Percentiles rank a stretch among this genome's conserved stretches.
These are phyloP conservation scores for Xanthia togata DNA, from an alignment of 2,888 invertebrate species.

Conservation along the genomic window DNA sequence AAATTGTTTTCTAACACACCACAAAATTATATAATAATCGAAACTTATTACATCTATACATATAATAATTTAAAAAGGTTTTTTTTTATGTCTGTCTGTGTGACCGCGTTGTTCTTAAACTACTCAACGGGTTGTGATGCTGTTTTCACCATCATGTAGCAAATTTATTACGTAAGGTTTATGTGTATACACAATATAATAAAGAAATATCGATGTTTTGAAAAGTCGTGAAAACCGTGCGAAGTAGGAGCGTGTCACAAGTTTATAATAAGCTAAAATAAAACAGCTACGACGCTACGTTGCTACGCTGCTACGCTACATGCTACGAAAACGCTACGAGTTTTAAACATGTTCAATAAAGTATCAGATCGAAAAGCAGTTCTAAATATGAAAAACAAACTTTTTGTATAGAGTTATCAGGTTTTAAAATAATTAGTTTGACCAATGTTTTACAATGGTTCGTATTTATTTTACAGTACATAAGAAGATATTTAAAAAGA, in stretches of 20 bases:
- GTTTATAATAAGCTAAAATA: not conserved
- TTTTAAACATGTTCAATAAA: not conserved
- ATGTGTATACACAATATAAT: not conserved
- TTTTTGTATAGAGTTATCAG: not conserved
- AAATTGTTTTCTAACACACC: not conserved
- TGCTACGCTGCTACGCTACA: constrained; percentile 51
- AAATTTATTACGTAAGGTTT: not conserved
- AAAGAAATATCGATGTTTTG: not conserved
- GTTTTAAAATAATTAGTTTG: not conserved
- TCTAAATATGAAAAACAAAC: not conserved
- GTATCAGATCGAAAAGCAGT: too few relatives aligned
- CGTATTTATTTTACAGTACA: not conserved
- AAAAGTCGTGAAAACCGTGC: not conserved
- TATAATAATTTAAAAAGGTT: not conserved
- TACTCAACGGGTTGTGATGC: not conserved
- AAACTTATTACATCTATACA: not conserved
- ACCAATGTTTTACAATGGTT: not conserved
- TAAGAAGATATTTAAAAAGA: not conserved
- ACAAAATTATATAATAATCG: not conserved
- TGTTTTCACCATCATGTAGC: not conserved
- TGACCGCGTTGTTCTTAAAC: not conserved
- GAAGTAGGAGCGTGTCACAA: too few relatives aligned
- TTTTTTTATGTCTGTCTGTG: not conserved
- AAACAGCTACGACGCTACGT: constrained; percentile 15
- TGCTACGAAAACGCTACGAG: constrained; percentile 50